Evolutionary conservation across 2,888 invertebrate species (phyloP).

Genomic region (Chrysolina americana): DNA sequence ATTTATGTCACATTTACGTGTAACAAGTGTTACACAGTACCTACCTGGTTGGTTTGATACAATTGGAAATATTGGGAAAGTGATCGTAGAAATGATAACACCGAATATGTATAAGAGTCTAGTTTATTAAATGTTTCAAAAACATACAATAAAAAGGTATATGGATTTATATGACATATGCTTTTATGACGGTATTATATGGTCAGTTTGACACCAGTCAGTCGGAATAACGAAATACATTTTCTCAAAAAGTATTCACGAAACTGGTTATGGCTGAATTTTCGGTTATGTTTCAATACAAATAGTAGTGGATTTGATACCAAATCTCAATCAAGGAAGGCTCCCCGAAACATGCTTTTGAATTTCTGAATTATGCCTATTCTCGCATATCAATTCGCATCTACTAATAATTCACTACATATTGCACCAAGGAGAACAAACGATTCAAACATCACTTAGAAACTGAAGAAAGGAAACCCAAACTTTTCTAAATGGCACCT

Average conservation of each 20-base stretch:
- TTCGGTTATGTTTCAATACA: constrained; percentile 2
- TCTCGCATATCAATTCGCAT: constrained; percentile 4
- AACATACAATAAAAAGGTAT: constrained; percentile 60
- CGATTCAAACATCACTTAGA: constrained; percentile 13
- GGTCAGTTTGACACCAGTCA: constrained; percentile 6
- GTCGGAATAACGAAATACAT: neutral
- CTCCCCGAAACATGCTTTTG: neutral
- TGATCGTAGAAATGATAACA: neutral
- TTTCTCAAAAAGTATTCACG: neutral
- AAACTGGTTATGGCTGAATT: constrained; percentile 14
- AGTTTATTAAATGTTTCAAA: constrained; percentile 61
- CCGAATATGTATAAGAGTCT: constrained; percentile 52
- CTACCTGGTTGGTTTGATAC: neutral
- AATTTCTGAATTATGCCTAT: neutral
- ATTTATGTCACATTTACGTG: too few relatives aligned
- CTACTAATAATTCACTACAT: neutral
- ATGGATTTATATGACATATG: constrained; percentile 54
- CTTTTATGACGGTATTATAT: constrained; percentile 45
- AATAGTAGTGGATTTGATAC: neutral
- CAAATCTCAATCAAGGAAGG: constrained; percentile 6
- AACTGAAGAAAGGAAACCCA: constrained; percentile 29
- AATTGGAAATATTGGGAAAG: neutral
- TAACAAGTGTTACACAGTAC: too few relatives aligned
- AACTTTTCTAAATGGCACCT: constrained; percentile 39
- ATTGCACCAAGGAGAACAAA: constrained; percentile 31